Base-by-base conservation (phyloP, 2,888 invertebrate species). In the Acanthococcus lagerstroemiae region DNA sequence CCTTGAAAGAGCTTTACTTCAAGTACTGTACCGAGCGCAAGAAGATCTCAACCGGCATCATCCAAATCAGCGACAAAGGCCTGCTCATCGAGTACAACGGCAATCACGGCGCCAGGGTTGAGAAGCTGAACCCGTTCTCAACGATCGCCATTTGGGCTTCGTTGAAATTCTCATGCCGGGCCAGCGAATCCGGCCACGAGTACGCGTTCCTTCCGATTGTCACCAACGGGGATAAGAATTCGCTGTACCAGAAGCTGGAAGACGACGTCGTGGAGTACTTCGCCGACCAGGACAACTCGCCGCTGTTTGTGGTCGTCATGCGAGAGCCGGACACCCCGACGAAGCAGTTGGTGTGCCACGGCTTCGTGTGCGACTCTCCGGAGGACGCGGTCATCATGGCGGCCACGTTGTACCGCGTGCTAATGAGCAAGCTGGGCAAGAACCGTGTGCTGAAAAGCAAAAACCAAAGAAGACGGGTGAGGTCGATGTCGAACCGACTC, bases 71-170 rank as follows among this genome's bases (percentile, higher is more conserved):
- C 1, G 78, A 81, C 71, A 78, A 80, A 61, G 89, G 89, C 21
- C 77, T 89, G n/a, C 83, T 85, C 75, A 82, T 24, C 27, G 66
- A 66, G 7, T 67, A 69, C 63, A 57, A 54, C 21, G 48, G 61
- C 44, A 55, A 17, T 22, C 7, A 26, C 19, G 67, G 67, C 3
- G 67, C 60, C 7, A 17, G 30, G 25, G 61, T 67, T 1, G 55
- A 66, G 19, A 58, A 66, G 63, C 77, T 87, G 61, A 91, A 92
- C 73, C 88, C 91, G 1, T 93, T 92, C 73, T 88, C 91, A 21
- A 88, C 90, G 54, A 93, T 93, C 76, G 92, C 92, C 1, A 92
- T 93, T 1, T 93, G 93, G 93, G 92, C 92, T 19, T 91, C 92
- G 0, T 86, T 93, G 1, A 89, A 90, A 76, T 88, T 92, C 74